Evolutionary conservation across 2,888 invertebrate species (phyloP), one percentile per base, ranked within the genome.

Genomic region (Merodon equestris): DNA sequence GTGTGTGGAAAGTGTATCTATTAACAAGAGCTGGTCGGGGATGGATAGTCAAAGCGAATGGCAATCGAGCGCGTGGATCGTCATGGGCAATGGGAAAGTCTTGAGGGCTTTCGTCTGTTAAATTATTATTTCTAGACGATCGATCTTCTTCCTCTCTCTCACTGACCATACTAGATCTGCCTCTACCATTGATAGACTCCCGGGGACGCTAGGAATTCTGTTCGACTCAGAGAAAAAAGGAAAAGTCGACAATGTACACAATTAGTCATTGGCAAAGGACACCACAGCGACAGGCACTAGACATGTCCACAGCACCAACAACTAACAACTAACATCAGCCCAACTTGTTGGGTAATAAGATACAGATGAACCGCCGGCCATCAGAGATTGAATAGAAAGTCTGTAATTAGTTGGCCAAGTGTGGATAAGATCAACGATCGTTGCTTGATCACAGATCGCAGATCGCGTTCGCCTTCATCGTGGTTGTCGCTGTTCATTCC

Each of bases 401-500:
- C 77, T 77, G 73, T 77, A 77, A 77, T 77, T 73, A 77, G 77
- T 77, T 77, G 73, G 77, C 73, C 77, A 77, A 77, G 77, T 77
- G 77, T 67, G 77, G 77, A 77, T 77, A 77, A 77, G 77, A 77
- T 77, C 77, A 77, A 77, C 57, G 77, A 77, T 77, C 77, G 73
- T 50, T 53, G 68, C 61, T 27, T 27, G 76, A 77, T 77, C 76
- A 60, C 56, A 36, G 67, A 76, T 76, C 72, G 58, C 57, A 19
- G 63, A 75, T 71, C 64, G 61, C 70, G 56, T 58, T 73, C 66
- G 66, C 44, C 27, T 50, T 50, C 54, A 53, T 34, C 15, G 64
- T 42, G 5, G 40, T n/a, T 10, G 1, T 40, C 12, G 40, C 13
- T 27, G 27, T 27, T 27, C 27, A 27, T 27, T 27, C 27, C 27